A percentile compares a stretch with the other conserved stretches of the same genome.
Evolutionary conservation across 2,888 invertebrate species (phyloP).

Genomic region (Agonopterix subpropinquella): DNA sequence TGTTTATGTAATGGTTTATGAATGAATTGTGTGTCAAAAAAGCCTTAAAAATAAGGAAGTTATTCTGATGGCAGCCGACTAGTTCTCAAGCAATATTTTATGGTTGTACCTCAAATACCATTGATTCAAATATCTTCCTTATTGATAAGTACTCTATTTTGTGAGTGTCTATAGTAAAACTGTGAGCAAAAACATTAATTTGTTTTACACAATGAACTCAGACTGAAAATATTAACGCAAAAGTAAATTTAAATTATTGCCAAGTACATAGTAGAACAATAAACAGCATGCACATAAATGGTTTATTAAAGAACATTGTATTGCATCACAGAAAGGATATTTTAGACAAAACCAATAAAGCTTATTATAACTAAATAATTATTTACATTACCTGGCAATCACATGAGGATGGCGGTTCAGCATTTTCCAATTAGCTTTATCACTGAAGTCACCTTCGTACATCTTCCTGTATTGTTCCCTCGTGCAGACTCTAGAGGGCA

Average conservation of each 20-base stretch:
- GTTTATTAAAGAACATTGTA: neutral
- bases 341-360: neutral
- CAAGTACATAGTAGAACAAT: no score
- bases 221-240: no score
- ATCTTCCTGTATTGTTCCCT: slow-evolving; percentile 65
- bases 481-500: slow-evolving; percentile 78
- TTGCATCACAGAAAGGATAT: neutral
- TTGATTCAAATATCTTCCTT: no score
- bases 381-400: slow-evolving; percentile 69
- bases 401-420: slow-evolving; percentile 69
- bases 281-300: no score
- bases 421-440: slow-evolving; percentile 60
- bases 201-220: no score
- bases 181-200: neutral
- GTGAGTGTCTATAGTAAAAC: neutral
- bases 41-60: no score
- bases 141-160: neutral
- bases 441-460: slow-evolving; percentile 63
- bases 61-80: no score
- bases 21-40: no score
- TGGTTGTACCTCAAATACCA: no score
- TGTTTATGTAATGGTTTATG: no score
- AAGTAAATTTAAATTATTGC: no score
- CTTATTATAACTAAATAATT: neutral
- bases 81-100: no score